Percentiles rank a stretch among this genome's conserved stretches.
Conservation (phyloP, 2,888 invertebrate species). For the Diogma glabrata region DNA sequence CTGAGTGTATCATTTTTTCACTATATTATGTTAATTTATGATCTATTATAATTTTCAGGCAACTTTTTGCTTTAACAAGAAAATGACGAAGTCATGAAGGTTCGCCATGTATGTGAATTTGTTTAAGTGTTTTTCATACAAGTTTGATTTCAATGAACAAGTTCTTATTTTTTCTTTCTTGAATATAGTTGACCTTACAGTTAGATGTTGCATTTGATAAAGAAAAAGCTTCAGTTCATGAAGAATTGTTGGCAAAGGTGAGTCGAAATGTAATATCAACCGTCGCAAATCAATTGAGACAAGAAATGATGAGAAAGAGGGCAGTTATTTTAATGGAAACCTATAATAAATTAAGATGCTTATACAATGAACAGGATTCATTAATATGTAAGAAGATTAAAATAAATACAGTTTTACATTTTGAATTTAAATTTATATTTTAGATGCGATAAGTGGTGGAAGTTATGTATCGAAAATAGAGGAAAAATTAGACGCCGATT, state of each 20-base stretch:
- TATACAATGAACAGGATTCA: conserved; percentile 34
- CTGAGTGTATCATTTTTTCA: too few species aligned
- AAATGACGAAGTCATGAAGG: conserved; percentile 14
- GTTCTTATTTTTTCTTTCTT: not conserved
- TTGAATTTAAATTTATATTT: not conserved
- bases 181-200: conserved; percentile 29
- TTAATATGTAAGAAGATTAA: conserved; percentile 27
- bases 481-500: conserved; percentile 30
- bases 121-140: not conserved
- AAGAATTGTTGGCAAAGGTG: conserved; percentile 35
- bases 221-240: conserved; percentile 33
- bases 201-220: conserved; percentile 29
- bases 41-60: too few species aligned
- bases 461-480: conserved; percentile 33
- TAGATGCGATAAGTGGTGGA: conserved; percentile 33
- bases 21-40: too few species aligned
- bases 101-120: conserved; percentile 16
- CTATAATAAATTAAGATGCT: conserved; percentile 29
- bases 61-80: too few species aligned
- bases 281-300: conserved; percentile 27
- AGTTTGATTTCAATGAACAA: conserved; percentile 16
- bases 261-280: conserved; percentile 30
- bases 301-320: conserved; percentile 30
- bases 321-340: conserved; percentile 26
- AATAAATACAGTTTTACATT: too few species aligned